A percentile compares a stretch with the other conserved stretches of the same genome.
Evolutionary conservation across 2,888 invertebrate species (phyloP).

Genomic region (Colostygia pectinataria): DNA sequence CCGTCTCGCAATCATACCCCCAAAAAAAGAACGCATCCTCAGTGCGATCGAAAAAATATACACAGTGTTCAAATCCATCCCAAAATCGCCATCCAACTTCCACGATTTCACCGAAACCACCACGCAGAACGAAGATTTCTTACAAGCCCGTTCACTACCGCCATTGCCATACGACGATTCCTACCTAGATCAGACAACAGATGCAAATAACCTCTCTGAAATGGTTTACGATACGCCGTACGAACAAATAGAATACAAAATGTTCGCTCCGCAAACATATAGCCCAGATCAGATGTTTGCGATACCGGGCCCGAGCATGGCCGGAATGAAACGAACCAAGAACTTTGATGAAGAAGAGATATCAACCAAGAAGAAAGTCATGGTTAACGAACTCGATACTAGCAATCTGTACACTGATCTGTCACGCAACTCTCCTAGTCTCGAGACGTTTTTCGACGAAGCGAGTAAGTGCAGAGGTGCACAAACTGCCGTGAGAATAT

Average conservation of each 20-base stretch:
- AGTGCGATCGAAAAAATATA: constrained; percentile 65
- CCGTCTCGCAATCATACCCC: constrained; percentile 59
- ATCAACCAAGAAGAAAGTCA: constrained; percentile 40
- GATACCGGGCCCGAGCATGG: constrained; percentile 19
- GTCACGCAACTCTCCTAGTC: constrained; percentile 25
- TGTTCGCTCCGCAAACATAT: constrained; percentile 1
- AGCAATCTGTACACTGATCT: not conserved
- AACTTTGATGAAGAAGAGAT: constrained; percentile 33
- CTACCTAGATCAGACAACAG: not conserved
- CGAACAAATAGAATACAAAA: constrained; percentile 7
- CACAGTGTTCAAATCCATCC: constrained; percentile 49
- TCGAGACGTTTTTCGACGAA: constrained; percentile 47
- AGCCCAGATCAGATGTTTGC: not conserved
- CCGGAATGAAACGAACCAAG: constrained; percentile 43
- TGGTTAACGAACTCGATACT: constrained; percentile 4
- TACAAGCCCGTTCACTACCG: not conserved
- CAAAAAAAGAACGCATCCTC: constrained; percentile 59
- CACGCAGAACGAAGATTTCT: not conserved
- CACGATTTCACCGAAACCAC: not conserved
- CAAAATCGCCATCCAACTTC: constrained; percentile 19
- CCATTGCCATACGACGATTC: not conserved
- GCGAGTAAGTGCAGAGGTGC: constrained; percentile 45
- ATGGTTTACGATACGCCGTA: not conserved
- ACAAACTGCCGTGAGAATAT: too few species aligned
- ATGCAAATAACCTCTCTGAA: too few species aligned